Base-by-base conservation (phyloP, 2,888 invertebrate genomes). In the Sphaerophoria taeniata region DNA sequence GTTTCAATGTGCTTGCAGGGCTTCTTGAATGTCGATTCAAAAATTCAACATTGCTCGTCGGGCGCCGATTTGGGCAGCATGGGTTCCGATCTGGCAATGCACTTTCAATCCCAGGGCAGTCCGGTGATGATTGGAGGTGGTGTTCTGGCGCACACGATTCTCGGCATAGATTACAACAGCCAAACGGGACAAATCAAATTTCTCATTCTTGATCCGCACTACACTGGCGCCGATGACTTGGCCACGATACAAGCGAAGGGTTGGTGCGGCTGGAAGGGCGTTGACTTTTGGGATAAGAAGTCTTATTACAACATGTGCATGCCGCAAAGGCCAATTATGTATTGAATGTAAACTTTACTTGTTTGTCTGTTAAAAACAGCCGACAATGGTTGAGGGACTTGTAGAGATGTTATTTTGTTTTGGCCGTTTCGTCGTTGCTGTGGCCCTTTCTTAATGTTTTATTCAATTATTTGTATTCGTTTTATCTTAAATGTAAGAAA, bases 91-190 rank as follows among this genome's bases (percentile, higher is more conserved):
- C 93, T 99, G 86, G 93, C 96, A 3, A 94, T 95, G 90, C 99
- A 99, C 93, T 99, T 99, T 91, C 94, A 96, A 88, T 96, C 94
- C 56, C 96, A 98, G 89, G 99, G 99, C 67, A 97, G 98, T 36
- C 99, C 99, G 31, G 94, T 99, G 78, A 99, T 99, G 99, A 99
- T 99, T 89, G 99, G 99, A 95, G 99, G 99, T 31, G 99, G 99
- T 87, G 98, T 98, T 47, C 93, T 99, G 89, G 99, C 99, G 0
- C 99, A 99, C 91, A 99, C 99, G 56, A 99, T 99, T 88, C 93
- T 99, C 73, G 99, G 99, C 2, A 95, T 99, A 0, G 97, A 97
- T 90, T 97, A 96, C 90, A 96, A 98, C 91, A 94, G 95, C 55
- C 93, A 93, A 16, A 95, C 96, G 9, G 96, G 96, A 24, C 96